Evolutionary conservation across 2,797 vertebrate species (phyloP).

Genomic region (Prionace glauca): DNA sequence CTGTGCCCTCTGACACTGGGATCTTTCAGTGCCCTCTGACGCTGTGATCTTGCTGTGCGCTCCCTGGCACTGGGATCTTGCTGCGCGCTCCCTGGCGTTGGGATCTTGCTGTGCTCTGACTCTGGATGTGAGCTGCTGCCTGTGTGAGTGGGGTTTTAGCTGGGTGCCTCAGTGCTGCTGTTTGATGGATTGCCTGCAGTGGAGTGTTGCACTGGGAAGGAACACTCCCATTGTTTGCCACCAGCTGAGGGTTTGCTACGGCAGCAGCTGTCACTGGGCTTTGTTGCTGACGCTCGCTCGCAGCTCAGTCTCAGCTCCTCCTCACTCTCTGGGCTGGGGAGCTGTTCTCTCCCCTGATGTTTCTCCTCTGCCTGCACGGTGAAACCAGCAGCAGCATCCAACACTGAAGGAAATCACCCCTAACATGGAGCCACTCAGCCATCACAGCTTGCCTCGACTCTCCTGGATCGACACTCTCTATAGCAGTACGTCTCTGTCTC

Average conservation of each 20-base stretch:
- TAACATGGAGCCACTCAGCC: slow-evolving; percentile 88
- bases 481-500: slow-evolving; percentile 75
- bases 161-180: neutral
- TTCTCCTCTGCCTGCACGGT: slow-evolving; percentile 57
- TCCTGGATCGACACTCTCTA: slow-evolving; percentile 98
- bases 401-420: slow-evolving; percentile 45
- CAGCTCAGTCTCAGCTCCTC: slow-evolving; percentile 40
- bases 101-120: too few relatives aligned
- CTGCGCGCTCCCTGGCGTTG: too few relatives aligned
- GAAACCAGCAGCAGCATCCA: slow-evolving; percentile 50
- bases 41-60: too few relatives aligned
- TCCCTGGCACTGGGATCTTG: too few relatives aligned
- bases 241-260: neutral
- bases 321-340: slow-evolving; percentile 43
- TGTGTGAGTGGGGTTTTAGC: neutral
- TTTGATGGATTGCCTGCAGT: slow-evolving; percentile 7
- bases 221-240: neutral
- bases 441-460: slow-evolving; percentile 84
- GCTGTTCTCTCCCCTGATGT: slow-evolving; percentile 39
- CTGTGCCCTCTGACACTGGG: too few relatives aligned
- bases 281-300: slow-evolving; percentile 13
- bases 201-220: neutral
- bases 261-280: slow-evolving; percentile 35
- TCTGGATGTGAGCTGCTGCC: too few relatives aligned
- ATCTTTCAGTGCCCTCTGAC: too few relatives aligned